Base-by-base conservation (phyloP, 1,140 invertebrate genomes). In the Pentalonia nigronervosa region DNA sequence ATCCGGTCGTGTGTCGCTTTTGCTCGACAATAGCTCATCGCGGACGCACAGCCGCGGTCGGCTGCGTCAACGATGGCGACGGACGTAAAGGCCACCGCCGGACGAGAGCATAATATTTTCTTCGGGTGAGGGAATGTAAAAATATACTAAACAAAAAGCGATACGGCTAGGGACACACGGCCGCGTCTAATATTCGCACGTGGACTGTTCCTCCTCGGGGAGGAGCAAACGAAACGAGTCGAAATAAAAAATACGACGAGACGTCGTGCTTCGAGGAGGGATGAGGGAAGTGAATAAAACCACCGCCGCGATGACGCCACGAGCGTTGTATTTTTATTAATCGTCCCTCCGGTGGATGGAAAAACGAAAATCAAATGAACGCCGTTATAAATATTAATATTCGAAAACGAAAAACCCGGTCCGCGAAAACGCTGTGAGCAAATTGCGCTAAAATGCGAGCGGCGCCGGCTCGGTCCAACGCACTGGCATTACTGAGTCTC, bases 381-480 rank as follows among this genome's bases (percentile, higher is more conserved):
- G 41, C 41, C 41, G 41, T 41, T 41, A 41, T 41, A 41, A 41
- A 41, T 21, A 34, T 3, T 1, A 21, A 20, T 34, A 81, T 36
- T 34, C 76, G 34, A 41, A 41, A 25, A 41, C 36, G 36, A 81
- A 23, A 91, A 47, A 48, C 83, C 41, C 23, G 81, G 21, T 41
- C 21, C 21, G 34, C 34, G 34, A 83, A 8, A 21, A 21, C 34
- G 21, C 2, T 45, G 3, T 84, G 34, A 30, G 25, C 84, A 47
- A 47, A 25, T 84, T 45, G 91, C 91, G 91, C 91, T 93, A 86
- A 86, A 56, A 93, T 84, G 81, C 91, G 91, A 93, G 91, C 91
- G 81, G 23, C 76, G 81, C 91, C 48, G 48, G 81, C 91, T 93
- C 91, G 91, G 48, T 86, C 81, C 81, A 93, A 93, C 91, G 91